Conservation (phyloP, 2,797 vertebrate genomes). For the Enteromius treurensis region DNA sequence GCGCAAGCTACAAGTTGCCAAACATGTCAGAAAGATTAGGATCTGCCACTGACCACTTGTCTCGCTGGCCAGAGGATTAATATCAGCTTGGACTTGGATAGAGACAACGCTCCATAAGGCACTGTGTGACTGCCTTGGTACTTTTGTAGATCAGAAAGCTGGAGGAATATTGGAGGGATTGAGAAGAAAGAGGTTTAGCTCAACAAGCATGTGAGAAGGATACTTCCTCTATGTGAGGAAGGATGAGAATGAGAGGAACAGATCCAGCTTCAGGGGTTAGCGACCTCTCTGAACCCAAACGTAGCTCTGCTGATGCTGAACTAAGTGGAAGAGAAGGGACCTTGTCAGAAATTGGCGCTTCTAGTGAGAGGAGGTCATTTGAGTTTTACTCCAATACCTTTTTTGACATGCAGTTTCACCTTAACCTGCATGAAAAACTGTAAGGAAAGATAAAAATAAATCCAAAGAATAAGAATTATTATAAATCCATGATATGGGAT, state of each 20-base stretch:
- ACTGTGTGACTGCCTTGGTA: slow-evolving; percentile 28
- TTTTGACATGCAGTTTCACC: slow-evolving; percentile 1
- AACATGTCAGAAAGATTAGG: slow-evolving; percentile 83
- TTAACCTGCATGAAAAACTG: neutral
- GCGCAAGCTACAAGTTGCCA: slow-evolving; percentile 77
- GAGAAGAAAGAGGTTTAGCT: neutral
- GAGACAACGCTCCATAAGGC: slow-evolving; percentile 41
- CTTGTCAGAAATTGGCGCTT: neutral
- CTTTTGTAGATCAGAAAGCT: slow-evolving; percentile 5
- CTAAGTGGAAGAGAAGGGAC: slow-evolving; percentile 26
- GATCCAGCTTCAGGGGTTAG: slow-evolving; percentile 17
- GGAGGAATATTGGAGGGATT: neutral
- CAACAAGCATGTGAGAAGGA: neutral
- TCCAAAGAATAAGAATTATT: neutral
- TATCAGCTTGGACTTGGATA: slow-evolving; percentile 33
- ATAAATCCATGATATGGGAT: neutral
- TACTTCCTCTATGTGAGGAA: slow-evolving; percentile 6
- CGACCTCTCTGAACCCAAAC: slow-evolving; percentile 36
- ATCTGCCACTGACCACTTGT: slow-evolving; percentile 61
- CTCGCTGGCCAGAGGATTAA: slow-evolving; percentile 66
- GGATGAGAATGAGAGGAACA: neutral
- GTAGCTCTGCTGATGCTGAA: slow-evolving; percentile 24
- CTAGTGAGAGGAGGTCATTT: slow-evolving; percentile 19
- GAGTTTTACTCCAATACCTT: neutral
- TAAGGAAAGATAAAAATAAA: slow-evolving; percentile 2